A percentile compares a stretch with the other conserved stretches of the same genome.
These are phyloP conservation scores for Tetranychus piercei DNA, from an alignment of 2,888 invertebrate genomes.

Conservation along the genomic window DNA sequence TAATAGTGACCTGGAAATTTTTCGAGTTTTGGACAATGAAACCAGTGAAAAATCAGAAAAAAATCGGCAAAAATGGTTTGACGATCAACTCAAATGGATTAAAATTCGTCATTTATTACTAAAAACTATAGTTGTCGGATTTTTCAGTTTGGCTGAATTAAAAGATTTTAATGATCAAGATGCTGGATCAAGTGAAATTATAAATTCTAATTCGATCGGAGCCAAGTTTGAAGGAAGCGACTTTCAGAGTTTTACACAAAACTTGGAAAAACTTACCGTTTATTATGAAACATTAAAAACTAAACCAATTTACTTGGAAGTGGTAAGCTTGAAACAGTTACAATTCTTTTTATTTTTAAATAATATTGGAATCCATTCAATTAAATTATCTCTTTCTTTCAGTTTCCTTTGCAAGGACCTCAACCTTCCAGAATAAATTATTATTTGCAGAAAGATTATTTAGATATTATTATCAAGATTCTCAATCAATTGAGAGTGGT, in stretches of 20 bases:
- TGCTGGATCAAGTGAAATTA: not conserved
- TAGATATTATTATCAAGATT: conserved; percentile 1
- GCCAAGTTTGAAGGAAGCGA: not conserved
- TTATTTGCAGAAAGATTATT: not conserved
- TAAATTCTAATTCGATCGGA: conserved; percentile 1
- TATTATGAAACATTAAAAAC: not conserved
- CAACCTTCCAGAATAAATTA: conserved; percentile 5
- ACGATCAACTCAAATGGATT: conserved; percentile 29
- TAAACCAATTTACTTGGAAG: not conserved
- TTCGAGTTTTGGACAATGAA: conserved; percentile 43
- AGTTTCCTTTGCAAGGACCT: conserved; percentile 7
- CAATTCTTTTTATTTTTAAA: conserved; percentile 18
- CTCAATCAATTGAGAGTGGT: not conserved
- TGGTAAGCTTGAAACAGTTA: not conserved
- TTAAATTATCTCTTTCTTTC: not conserved
- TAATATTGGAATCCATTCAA: not conserved
- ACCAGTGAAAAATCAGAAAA: not conserved
- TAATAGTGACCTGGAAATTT: conserved; percentile 56
- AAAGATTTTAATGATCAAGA: not conserved
- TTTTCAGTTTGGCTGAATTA: not conserved
- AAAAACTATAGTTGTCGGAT: conserved; percentile 31
- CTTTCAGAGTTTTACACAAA: not conserved
- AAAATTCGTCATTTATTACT: conserved; percentile 33
- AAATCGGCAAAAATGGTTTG: not conserved
- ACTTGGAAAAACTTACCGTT: not conserved